These are phyloP conservation scores for Melanostoma mellinum DNA, from an alignment of 2,888 invertebrate genomes.

Conservation along the genomic window DNA sequence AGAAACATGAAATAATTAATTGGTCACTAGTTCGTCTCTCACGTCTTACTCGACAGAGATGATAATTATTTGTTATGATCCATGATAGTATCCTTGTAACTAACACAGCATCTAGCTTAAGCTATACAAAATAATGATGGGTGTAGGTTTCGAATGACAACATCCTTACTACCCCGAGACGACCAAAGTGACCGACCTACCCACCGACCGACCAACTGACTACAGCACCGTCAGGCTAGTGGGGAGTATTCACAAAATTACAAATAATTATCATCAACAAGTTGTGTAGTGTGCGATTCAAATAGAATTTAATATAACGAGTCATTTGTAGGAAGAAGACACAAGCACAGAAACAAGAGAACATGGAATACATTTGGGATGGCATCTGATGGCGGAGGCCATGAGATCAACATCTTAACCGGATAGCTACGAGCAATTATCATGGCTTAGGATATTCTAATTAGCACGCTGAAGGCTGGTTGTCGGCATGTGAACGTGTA, in stretches of 20 bases:
- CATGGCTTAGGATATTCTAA: slow-evolving; percentile 70
- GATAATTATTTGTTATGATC: slow-evolving; percentile 71
- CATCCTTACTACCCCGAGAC: slow-evolving; percentile 17
- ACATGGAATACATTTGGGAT: slow-evolving; percentile 28
- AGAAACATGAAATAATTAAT: slow-evolving; percentile 72
- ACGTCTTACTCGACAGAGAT: slow-evolving; percentile 59
- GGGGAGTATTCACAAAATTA: slow-evolving; percentile 15
- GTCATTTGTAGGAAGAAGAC: slow-evolving; percentile 53
- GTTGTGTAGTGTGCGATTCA: slow-evolving; percentile 62
- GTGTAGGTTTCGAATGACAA: slow-evolving; percentile 62
- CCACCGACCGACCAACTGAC: no score
- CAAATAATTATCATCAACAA: slow-evolving; percentile 72
- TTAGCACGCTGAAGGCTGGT: slow-evolving; percentile 61
- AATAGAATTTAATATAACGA: slow-evolving; percentile 69
- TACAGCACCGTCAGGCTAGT: background rate
- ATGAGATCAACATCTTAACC: slow-evolving; percentile 69
- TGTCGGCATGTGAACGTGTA: slow-evolving; percentile 24
- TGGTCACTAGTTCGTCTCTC: slow-evolving; percentile 60
- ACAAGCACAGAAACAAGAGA: slow-evolving; percentile 11
- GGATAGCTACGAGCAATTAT: slow-evolving; percentile 62
- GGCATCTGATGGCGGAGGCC: slow-evolving; percentile 17
- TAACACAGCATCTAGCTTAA: slow-evolving; percentile 24
- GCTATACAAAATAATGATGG: slow-evolving; percentile 26
- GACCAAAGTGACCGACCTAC: no score
- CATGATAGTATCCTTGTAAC: slow-evolving; percentile 63